Conservation (phyloP, 2,113 vertebrate species). For the Varanus salvator region DNA sequence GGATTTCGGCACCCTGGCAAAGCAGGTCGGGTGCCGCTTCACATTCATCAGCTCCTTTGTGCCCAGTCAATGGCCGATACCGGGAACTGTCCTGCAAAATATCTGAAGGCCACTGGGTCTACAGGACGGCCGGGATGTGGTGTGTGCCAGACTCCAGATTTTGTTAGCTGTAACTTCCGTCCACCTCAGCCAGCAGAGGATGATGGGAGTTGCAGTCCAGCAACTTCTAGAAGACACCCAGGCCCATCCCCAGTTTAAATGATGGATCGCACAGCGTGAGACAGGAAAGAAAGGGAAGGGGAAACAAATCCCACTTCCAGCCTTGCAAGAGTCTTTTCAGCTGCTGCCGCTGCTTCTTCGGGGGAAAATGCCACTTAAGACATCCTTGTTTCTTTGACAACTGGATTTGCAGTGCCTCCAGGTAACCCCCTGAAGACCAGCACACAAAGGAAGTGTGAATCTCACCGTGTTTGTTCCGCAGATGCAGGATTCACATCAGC, state of each 20-base stretch:
- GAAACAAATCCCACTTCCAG: not conserved
- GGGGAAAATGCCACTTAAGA: slow-evolving; percentile 14
- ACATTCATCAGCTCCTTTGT: too few relatives aligned
- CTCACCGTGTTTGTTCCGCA: slow-evolving; percentile 4
- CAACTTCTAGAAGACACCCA: too few relatives aligned
- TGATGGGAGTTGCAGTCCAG: too few relatives aligned
- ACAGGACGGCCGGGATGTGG: too few relatives aligned
- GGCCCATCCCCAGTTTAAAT: not conserved
- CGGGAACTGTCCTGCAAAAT: too few relatives aligned
- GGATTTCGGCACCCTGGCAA: too few relatives aligned
- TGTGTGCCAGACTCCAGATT: too few relatives aligned
- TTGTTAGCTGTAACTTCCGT: too few relatives aligned
- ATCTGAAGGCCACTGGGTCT: too few relatives aligned
- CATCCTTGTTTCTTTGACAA: slow-evolving; percentile 30
- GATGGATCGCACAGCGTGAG: not conserved
- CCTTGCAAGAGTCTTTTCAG: not conserved
- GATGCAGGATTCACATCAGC: slow-evolving; percentile 17
- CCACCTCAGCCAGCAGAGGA: too few relatives aligned
- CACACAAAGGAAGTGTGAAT: slow-evolving; percentile 47
- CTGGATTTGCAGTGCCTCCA: slow-evolving; percentile 30
- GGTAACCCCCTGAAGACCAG: slow-evolving; percentile 16
- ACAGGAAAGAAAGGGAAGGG: not conserved
- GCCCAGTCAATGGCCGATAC: too few relatives aligned
- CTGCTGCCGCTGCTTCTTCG: slow-evolving; percentile 19
- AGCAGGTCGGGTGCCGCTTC: too few relatives aligned